Evolutionary conservation across 2,797 vertebrate species (phyloP).

Genomic region (Anisognathus igniventris): DNA sequence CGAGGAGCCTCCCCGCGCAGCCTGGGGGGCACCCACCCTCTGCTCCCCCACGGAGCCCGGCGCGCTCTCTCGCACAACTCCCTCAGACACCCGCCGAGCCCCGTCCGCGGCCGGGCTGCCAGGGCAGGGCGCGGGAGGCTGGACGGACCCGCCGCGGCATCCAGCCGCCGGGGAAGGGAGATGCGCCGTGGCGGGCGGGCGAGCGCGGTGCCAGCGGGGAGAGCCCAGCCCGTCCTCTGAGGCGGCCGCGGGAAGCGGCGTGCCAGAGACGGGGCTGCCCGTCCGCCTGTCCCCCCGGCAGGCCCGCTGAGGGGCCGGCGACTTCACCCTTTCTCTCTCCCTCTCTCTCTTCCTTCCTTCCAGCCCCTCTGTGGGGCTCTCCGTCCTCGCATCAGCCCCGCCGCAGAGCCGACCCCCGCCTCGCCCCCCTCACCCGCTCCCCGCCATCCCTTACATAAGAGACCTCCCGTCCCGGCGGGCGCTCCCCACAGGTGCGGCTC

Average conservation of each 20-base stretch:
- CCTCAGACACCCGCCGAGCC: slow-evolving; percentile 20
- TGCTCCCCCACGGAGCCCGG: background rate
- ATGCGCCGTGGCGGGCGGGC: background rate
- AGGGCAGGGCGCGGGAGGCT: background rate
- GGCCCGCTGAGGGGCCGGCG: too few relatives aligned
- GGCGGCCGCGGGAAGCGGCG: background rate
- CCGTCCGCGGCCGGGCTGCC: background rate
- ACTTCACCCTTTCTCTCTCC: background rate
- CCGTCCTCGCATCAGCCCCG: background rate
- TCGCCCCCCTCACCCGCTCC: background rate
- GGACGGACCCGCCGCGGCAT: slow-evolving; percentile 57
- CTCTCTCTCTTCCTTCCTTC: too few relatives aligned
- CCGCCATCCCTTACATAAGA: slow-evolving; percentile 23
- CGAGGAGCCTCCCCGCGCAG: background rate
- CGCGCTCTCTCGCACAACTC: slow-evolving; percentile 10
- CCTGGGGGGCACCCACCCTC: background rate
- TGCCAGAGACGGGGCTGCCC: background rate
- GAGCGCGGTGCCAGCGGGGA: background rate
- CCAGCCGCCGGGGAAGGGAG: slow-evolving; percentile 54
- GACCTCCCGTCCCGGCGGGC: background rate
- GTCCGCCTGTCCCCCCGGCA: background rate
- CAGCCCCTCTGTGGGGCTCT: background rate
- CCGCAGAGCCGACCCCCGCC: background rate
- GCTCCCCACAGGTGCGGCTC: slow-evolving; percentile 27
- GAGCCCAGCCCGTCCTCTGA: background rate